Evolutionary conservation across 2,113 vertebrate species (phyloP).

Genomic region (Pituophis catenifer): DNA sequence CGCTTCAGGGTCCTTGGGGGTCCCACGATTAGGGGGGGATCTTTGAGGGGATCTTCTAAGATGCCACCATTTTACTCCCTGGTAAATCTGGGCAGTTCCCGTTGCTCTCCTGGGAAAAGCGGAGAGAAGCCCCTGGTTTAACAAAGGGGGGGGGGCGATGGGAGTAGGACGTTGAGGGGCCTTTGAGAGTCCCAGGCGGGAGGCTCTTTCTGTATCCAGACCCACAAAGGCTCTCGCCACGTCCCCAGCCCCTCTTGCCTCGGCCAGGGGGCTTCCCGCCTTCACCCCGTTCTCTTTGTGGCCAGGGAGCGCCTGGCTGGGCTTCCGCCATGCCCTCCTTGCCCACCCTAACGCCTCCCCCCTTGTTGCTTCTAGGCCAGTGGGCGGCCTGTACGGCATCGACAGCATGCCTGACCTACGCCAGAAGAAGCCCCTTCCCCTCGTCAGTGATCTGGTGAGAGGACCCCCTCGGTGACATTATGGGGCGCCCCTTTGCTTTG

Average conservation of each 20-base stretch:
- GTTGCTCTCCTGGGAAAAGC: not conserved
- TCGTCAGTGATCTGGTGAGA: conserved; percentile 98
- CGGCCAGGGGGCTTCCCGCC: rapidly evolving
- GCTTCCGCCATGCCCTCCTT: not conserved
- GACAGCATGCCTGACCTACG: conserved; percentile 98
- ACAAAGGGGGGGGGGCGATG: not conserved
- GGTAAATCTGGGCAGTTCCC: not conserved
- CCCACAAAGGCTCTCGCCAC: not conserved
- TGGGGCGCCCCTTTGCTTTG: not conserved
- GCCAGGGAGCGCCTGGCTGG: not conserved
- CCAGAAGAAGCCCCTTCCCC: conserved; percentile 90
- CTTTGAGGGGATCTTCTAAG: not conserved
- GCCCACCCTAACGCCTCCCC: not conserved
- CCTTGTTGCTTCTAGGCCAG: conserved; percentile 73
- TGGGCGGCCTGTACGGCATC: conserved; percentile 92
- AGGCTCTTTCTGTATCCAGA: not conserved
- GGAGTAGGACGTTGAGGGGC: not conserved
- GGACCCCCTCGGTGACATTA: not conserved
- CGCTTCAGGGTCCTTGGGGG: not conserved
- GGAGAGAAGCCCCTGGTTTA: not conserved
- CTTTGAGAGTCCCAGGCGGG: not conserved
- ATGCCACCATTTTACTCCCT: not conserved
- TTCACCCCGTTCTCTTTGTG: rapidly evolving
- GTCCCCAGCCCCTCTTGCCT: not conserved
- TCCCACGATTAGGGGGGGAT: not conserved